Evolutionary conservation across 1,140 invertebrate genomes (phyloP).

Genomic region (Hypothenemus hampei): DNA sequence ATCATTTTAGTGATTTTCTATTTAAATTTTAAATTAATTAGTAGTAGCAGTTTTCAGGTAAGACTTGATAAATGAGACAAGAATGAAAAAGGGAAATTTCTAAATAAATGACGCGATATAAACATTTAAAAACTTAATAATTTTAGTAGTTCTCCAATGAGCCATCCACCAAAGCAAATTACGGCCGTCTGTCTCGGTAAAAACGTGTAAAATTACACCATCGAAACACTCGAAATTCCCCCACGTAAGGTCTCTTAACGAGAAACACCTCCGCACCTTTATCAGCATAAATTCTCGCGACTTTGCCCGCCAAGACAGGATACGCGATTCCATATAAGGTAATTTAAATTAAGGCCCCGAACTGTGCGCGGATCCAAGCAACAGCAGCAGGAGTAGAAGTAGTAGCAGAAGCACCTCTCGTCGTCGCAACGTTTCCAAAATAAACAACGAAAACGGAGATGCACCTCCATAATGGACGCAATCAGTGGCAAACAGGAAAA

Average conservation of each 20-base stretch:
- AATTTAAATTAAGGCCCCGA: slow-evolving; percentile 23
- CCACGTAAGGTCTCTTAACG: slow-evolving; percentile 8
- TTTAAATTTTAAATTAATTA: too few species aligned
- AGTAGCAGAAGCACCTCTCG: slow-evolving; percentile 6
- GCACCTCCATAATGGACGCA: slow-evolving; percentile 24
- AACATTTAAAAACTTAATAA: too few species aligned
- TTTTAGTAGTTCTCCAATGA: too few species aligned
- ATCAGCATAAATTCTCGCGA: slow-evolving; percentile 24
- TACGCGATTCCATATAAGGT: slow-evolving; percentile 19
- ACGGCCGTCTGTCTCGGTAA: too few species aligned
- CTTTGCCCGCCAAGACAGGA: slow-evolving; percentile 19
- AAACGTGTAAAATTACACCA: neutral
- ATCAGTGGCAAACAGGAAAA: slow-evolving; percentile 22
- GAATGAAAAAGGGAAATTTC: too few species aligned
- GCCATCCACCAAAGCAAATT: too few species aligned
- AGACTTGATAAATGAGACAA: too few species aligned
- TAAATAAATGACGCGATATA: too few species aligned
- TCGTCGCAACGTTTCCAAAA: slow-evolving; percentile 5
- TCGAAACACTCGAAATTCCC: slow-evolving; percentile 7
- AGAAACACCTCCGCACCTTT: slow-evolving; percentile 18
- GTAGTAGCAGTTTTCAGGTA: too few species aligned
- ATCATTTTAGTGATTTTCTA: too few species aligned
- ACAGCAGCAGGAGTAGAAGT: slow-evolving; percentile 3
- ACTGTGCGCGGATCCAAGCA: too few species aligned
- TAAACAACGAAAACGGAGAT: slow-evolving; percentile 21